Evolutionary conservation across 2,113 vertebrate species (phyloP).

Genomic region (Oophaga pumilio): DNA sequence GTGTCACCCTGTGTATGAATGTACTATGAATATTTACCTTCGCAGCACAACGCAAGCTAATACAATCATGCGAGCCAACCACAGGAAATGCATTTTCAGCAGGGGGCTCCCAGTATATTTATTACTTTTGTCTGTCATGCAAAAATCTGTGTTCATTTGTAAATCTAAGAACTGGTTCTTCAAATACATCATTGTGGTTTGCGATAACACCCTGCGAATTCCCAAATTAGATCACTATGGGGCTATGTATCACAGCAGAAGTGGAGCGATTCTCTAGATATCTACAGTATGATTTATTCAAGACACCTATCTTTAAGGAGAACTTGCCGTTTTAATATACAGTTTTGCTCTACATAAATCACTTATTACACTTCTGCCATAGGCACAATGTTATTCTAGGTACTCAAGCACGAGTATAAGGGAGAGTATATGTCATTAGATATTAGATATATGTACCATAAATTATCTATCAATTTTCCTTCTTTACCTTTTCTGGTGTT

Average conservation of each 20-base stretch:
- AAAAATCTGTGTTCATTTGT: constrained; percentile 55
- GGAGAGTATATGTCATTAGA: background rate
- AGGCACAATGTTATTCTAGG: background rate
- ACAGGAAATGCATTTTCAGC: constrained; percentile 49
- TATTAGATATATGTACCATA: background rate
- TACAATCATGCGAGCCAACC: constrained; percentile 48
- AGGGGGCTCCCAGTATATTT: constrained; percentile 43
- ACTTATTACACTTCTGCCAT: background rate
- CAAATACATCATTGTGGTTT: constrained; percentile 45
- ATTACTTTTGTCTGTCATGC: constrained; percentile 54
- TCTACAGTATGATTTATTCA: constrained; percentile 47
- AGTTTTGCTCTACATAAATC: background rate
- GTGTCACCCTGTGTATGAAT: constrained; percentile 52
- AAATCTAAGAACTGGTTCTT: constrained; percentile 51
- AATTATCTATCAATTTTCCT: background rate
- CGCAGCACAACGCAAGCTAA: constrained; percentile 48
- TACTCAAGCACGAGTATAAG: background rate
- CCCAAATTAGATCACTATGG: constrained; percentile 55
- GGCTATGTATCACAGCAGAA: constrained; percentile 50
- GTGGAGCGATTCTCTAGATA: constrained; percentile 38
- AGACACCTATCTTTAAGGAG: constrained; percentile 10
- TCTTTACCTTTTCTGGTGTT: background rate
- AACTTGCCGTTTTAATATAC: constrained; percentile 29
- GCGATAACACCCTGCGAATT: constrained; percentile 46
- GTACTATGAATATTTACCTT: constrained; percentile 53